Base-by-base conservation (phyloP, 2,113 vertebrate species). In the Oceanites oceanicus region DNA sequence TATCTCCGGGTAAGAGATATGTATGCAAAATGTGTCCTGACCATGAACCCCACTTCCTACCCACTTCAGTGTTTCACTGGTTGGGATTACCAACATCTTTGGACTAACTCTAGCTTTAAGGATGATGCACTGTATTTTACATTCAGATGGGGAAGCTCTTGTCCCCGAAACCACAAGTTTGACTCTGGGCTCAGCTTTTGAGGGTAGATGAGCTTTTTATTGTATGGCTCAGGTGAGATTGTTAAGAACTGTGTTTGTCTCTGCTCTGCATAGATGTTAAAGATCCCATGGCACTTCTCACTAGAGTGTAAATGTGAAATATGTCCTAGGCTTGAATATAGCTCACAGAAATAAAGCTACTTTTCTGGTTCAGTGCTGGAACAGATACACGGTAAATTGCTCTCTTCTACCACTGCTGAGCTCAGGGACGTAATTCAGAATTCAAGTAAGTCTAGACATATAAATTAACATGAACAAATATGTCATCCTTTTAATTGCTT, bases 1-100 rank as follows among this genome's bases (percentile, higher is more conserved):
- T 99, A 99, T 94, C 98, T 99, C 50, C 98, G 99, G 98, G 99
- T 99, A 98, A 98, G 98, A 96, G 97, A 92, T 6, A 52, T 16
- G 25, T 44, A 32, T 0, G 8, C 70, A 26, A 30, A 61, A 15
- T 15, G 4, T 59, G 34, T 34, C 79, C 84, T 71, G 61, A 38
- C 50, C 15, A 2, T 2, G 25, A 44, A 63, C 40, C 29, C 9
- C 13, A 6, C 58, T 86, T 49, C 47, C 12, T 58, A 38, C 26
- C 40, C 47, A 8, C 40, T 53, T 32, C 52, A 56, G 14, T 30
- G 32, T 59, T 86, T 74, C 40, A 13, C 44, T 85, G 61, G 45
- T 84, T 55, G 70, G 65, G 22, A 55, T 74, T 68, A 21, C 36
- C 14, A 55, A 2, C 11, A 12, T 55, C 12, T 90, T 15, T 4